Conservation (phyloP, 2,113 vertebrate species). For the Capreolus pygargus region DNA sequence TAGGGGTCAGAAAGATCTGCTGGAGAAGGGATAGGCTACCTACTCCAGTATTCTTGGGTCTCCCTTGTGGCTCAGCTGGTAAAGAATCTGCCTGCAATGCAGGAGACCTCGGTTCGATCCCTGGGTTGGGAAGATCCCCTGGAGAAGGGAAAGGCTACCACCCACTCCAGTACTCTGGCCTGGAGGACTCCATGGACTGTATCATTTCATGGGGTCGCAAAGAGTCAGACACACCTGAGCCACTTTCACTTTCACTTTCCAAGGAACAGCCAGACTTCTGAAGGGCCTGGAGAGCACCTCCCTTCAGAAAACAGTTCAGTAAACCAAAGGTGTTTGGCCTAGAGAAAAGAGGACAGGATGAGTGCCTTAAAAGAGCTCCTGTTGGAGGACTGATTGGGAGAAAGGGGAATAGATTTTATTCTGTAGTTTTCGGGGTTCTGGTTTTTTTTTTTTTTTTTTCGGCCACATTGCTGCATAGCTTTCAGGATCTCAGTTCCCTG, state of each 20-base stretch:
- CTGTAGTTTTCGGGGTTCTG: not conserved
- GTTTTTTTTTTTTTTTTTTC: not conserved
- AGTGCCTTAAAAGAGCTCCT: not conserved
- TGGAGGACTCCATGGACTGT: not conserved
- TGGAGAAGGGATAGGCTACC: not conserved
- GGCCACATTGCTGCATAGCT: not conserved
- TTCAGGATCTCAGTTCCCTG: not conserved
- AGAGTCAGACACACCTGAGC: not conserved
- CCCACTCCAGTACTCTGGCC: not conserved
- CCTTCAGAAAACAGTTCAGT: not conserved
- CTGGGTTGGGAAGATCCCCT: not conserved
- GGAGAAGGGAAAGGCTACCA: not conserved
- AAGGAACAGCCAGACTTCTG: not conserved
- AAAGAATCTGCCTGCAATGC: not conserved
- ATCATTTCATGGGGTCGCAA: not conserved
- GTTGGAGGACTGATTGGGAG: not conserved
- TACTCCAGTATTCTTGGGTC: not conserved
- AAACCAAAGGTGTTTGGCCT: not conserved
- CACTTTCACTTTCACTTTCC: not conserved
- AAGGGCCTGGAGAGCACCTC: not conserved
- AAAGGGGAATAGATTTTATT: not conserved
- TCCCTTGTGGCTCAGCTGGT: not conserved
- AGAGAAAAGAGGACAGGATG: not conserved
- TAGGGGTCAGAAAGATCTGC: not conserved
- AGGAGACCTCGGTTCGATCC: not conserved